Base-by-base conservation (phyloP, 2,113 vertebrate species). In the Alaudala cheleensis region DNA sequence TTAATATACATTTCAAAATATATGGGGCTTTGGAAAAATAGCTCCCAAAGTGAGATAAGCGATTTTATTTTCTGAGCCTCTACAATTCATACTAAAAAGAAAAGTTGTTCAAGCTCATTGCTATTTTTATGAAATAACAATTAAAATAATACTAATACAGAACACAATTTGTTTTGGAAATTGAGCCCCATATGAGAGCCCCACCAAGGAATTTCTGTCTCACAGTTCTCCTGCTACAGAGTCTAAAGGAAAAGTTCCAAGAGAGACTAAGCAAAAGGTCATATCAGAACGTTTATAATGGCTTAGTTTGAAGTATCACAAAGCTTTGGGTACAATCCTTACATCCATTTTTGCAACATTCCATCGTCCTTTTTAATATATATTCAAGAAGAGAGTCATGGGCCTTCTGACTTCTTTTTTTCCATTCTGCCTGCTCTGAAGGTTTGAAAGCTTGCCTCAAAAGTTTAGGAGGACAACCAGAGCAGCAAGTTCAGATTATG, bases 401-500 rank as follows among this genome's bases (percentile, higher is more conserved):
- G 44, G 62, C 29, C 33, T 91, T 89, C 51, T 83, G 72, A 85
- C 45, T 76, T 79, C 10, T 91, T 88, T 96, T 92, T 92, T 90
- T 72, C 65, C 19, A 37, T 88, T 72, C 60, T 1, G 2, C 65
- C 57, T 89, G 64, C 60, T 96, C 56, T 49, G 71, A 86, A 80
- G 62, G 45, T 61, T 82, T 74, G 86, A 87, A 92, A 80, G 49
- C 37, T 89, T 95, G 42, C 54, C 61, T 91, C 56, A 44, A 14
- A 91, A 83, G 79, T 84, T 96, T 86, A 83, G 88, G 80, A 95
- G 54, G 73, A 83, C 82, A 96, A 19, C 47, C 33, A 74, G 12
- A 49, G 64, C 61, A 9, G 71, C 54, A 73, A 92, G 76, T 86
- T 67, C 89, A 81, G 83, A 71, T 57, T 66, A 24, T 33, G 45